Evolutionary conservation across 2,113 vertebrate genomes (phyloP).

Genomic region (Cyprinodon brontotheroides): DNA sequence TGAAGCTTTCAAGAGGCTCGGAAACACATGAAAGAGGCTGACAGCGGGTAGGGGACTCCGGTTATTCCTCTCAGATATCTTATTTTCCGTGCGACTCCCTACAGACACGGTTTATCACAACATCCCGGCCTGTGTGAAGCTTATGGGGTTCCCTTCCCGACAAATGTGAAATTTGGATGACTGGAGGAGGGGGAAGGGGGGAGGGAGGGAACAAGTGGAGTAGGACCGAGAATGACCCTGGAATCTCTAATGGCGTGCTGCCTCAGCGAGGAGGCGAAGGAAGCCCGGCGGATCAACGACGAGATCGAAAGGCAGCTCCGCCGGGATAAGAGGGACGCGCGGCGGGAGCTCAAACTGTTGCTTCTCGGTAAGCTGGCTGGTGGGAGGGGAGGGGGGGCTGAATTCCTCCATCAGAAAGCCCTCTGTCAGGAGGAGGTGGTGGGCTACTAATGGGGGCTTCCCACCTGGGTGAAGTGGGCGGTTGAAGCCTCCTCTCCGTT

Average conservation of each 20-base stretch:
- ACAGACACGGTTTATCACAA: conserved; percentile 38
- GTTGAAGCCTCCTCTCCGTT: not conserved
- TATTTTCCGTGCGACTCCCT: conserved; percentile 33
- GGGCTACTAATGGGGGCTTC: conserved; percentile 18
- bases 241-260: conserved; percentile 95
- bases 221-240: conserved; percentile 81
- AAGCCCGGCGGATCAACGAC: conserved; percentile 94
- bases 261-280: conserved; percentile 94
- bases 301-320: conserved; percentile 95
- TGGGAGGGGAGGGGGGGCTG: not conserved
- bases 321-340: conserved; percentile 89
- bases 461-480: conserved; percentile 46
- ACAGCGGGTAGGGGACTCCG: conserved; percentile 17
- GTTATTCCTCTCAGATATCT: conserved; percentile 50
- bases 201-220: not conserved
- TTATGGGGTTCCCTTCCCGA: not conserved
- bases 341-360: conserved; percentile 92
- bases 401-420: conserved; percentile 34
- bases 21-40: conserved; percentile 30
- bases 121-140: conserved; percentile 51
- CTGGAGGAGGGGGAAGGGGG: conserved; percentile 2
- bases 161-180: conserved; percentile 58
- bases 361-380: conserved; percentile 84
- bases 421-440: conserved; percentile 1
- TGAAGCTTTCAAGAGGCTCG: conserved; percentile 39